Evolutionary conservation across 2,888 invertebrate genomes (phyloP).

Genomic region (Ditylenchus weischeri): DNA sequence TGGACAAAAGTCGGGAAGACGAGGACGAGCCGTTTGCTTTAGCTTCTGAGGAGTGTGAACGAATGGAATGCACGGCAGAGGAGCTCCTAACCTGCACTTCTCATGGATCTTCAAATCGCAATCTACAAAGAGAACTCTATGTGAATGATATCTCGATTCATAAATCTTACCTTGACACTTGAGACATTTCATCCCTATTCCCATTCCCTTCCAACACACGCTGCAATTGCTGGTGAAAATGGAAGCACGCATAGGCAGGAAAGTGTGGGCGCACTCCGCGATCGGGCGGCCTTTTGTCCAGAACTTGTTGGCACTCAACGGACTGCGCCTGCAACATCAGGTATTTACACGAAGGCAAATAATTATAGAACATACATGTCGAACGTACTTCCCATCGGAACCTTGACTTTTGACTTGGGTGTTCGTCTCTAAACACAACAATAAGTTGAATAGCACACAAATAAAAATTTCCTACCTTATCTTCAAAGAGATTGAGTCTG

Average conservation of each 20-base stretch:
- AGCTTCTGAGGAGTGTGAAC: slow-evolving; percentile 25
- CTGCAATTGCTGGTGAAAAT: slow-evolving; percentile 13
- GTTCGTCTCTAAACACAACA: no score
- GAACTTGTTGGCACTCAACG: slow-evolving; percentile 10
- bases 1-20: slow-evolving; percentile 80
- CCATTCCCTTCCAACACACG: slow-evolving; percentile 15
- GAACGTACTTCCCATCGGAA: slow-evolving; percentile 7
- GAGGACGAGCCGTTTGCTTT: slow-evolving; percentile 16
- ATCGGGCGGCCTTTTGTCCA: slow-evolving; percentile 37
- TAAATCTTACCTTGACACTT: slow-evolving; percentile 28
- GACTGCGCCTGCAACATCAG: slow-evolving; percentile 15
- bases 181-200: slow-evolving; percentile 6
- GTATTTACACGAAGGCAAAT: no score
- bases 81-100: slow-evolving; percentile 24
- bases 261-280: slow-evolving; percentile 28
- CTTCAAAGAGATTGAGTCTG: no score
- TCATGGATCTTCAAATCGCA: slow-evolving; percentile 31
- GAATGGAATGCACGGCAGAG: slow-evolving; percentile 37
- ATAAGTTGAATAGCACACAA: no score
- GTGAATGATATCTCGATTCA: background rate
- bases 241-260: slow-evolving; percentile 5
- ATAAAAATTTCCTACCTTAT: no score
- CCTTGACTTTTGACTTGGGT: no score
- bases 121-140: slow-evolving; percentile 24
- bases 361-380: slow-evolving; percentile 13